Evolutionary conservation across 2,113 vertebrate genomes (phyloP).

Genomic region (Dolichallabes microphthalmus): DNA sequence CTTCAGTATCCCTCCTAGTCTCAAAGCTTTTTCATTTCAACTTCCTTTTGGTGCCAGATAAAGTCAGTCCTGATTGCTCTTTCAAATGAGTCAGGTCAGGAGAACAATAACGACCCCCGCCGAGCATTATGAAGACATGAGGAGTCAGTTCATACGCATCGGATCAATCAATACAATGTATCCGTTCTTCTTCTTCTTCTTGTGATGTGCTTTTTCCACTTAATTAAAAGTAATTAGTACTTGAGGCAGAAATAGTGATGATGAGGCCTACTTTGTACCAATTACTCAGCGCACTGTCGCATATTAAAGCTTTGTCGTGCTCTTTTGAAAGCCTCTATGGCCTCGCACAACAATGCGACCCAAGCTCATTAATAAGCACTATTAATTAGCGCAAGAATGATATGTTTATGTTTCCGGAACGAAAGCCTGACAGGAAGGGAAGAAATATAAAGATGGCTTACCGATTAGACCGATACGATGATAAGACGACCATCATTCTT

Average conservation of each 20-base stretch:
- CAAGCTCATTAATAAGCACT: conserved; percentile 11
- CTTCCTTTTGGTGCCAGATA: conserved; percentile 18
- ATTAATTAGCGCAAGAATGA: conserved; percentile 14
- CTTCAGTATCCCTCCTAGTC: background rate
- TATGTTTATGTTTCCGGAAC: background rate
- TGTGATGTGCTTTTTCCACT: conserved; percentile 2
- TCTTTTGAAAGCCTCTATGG: background rate
- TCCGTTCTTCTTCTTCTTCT: conserved; percentile 9
- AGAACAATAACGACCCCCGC: conserved; percentile 11
- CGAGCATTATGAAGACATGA: conserved; percentile 36
- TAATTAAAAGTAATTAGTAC: conserved; percentile 43
- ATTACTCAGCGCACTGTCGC: conserved; percentile 26
- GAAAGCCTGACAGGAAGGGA: background rate
- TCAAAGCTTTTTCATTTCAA: background rate
- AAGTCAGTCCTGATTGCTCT: conserved; percentile 26
- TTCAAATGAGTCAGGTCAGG: conserved; percentile 21
- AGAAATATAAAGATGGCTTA: background rate
- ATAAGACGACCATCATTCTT: background rate
- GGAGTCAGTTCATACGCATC: conserved; percentile 15
- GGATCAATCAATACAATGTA: conserved; percentile 4
- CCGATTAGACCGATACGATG: background rate
- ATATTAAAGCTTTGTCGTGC: conserved; percentile 11
- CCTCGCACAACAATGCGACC: background rate
- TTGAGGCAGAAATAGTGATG: conserved; percentile 15
- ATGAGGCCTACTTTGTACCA: conserved; percentile 22